Evolutionary conservation across 2,888 invertebrate genomes (phyloP), one percentile per base, ranked within the genome.

Genomic region (Papilio demoleus): DNA sequence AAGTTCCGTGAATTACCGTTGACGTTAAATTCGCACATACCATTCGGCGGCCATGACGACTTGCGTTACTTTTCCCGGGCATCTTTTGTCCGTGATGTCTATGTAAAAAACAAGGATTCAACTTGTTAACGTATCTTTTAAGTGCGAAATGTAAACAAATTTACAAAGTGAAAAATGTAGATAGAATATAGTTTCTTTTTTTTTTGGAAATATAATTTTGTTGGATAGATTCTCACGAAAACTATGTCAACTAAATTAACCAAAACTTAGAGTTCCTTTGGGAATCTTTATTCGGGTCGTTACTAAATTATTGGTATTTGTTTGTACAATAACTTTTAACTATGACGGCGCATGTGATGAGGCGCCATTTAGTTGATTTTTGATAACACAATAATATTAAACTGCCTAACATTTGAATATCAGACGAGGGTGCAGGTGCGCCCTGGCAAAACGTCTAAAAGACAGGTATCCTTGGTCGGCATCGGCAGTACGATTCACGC

Each of bases 81-180:
- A 34, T 14, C 42, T 65, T 65, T 65, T 65, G 65, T 65, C 19
- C 31, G 45, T 22, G 9, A 31, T 36, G 36, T 24, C 24, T 19
- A 45, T 22, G 11, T 22, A 42, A 56, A 56, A 42, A 65, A 56
- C 17, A 65, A 45, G 31, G 22, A 45, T 58, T 40, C 31, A 58
- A 45, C 22, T 58, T 58, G 65, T 65, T 45, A 31, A 63, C 22
- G 11, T 50, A 24, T 34, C 22, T 27, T 45, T 61, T 38, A n/a
- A 17, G 40, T 65, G 14, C 34, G n/a, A 17, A 19, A 34, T 70
- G 1, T 50, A 2, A 27, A 27, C 24, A n/a, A n/a, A n/a, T n/a
- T n/a, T n/a, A n/a, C n/a, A 19, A 12, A 17, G 5, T 4, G 4
- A n/a, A 4, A 4, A n/a, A 4, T n/a, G 4, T 17, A 4, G 4